Evolutionary conservation across 2,797 vertebrate species (phyloP), one percentile per base, ranked within the genome.

Genomic region (Pelobates cultripes): DNA sequence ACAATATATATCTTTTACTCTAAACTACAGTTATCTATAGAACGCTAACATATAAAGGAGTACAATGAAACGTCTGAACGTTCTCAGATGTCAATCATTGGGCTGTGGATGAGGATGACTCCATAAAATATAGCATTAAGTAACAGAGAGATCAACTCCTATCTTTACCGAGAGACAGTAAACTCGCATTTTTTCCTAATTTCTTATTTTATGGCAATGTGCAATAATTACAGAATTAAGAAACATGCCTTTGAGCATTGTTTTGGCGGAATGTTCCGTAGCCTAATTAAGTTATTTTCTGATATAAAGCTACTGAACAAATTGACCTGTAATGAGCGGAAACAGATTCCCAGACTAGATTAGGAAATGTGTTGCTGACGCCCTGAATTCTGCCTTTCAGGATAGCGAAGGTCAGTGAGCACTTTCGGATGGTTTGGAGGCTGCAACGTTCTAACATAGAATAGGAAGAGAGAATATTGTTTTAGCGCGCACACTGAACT

Each of bases 301-400:
- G 55, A 57, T 76, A 71, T 51, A 70, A 81, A 15, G 41, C 28
- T 17, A 40, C 43, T 14, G 66, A 81, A 81, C 73, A 76, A 70
- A 82, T 69, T 83, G 75, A 78, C 75, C 53, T 61, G 9, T 78
- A 68, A 67, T 60, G 44, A 66, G 77, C 17, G 81, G 81, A 83
- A 78, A 78, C 75, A 83, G 75, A 78, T 73, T 73, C 61, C 41
- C 70, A 51, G 8, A 28, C 43, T n/a, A 82, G 81, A 82, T 78
- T 82, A 82, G 75, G 75, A 74, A 74, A 47, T 45, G 8, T 10
- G 4, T 42, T 40, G 40, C 14, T 67, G 43, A 57, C 15, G 47
- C 70, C 70, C 61, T n/a, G 6, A 57, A 41, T 45, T 40, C 61
- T 43, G 74, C 17, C 44, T 44, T 53, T 71, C 68, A 68, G 75